Evolutionary conservation across 2,888 invertebrate genomes (phyloP).

Genomic region (Clitarchus hookeri): DNA sequence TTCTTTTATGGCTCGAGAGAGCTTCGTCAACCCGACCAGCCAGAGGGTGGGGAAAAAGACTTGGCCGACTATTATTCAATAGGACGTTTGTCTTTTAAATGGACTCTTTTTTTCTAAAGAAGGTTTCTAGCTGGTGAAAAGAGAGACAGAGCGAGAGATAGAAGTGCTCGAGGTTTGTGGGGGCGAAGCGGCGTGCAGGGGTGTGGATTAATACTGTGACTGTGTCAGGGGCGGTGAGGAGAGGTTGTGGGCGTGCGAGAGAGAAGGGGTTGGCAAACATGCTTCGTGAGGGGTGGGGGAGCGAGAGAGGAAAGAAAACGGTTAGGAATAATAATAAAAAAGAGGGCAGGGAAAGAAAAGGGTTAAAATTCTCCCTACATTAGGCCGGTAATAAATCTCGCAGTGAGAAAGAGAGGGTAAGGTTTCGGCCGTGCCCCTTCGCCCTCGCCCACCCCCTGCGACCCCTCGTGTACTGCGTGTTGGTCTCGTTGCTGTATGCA

Average conservation of each 20-base stretch:
- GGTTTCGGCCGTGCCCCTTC: slow-evolving; percentile 10
- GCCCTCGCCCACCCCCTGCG: neutral
- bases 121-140: slow-evolving; percentile 26
- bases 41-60: slow-evolving; percentile 25
- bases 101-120: slow-evolving; percentile 38
- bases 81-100: slow-evolving; percentile 44
- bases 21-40: slow-evolving; percentile 16
- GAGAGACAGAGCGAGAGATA: slow-evolving; percentile 23
- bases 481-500: slow-evolving; percentile 45
- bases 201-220: slow-evolving; percentile 43
- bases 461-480: slow-evolving; percentile 4
- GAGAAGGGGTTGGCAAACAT: slow-evolving; percentile 27
- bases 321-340: slow-evolving; percentile 23
- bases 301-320: slow-evolving; percentile 24
- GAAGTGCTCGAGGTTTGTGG: slow-evolving; percentile 22
- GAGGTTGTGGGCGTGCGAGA: slow-evolving; percentile 29
- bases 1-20: slow-evolving; percentile 41
- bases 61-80: slow-evolving; percentile 43
- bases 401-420: slow-evolving; percentile 27
- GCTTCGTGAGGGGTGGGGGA: slow-evolving; percentile 23
- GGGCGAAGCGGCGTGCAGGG: slow-evolving; percentile 29
- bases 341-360: slow-evolving; percentile 23
- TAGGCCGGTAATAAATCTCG: slow-evolving; percentile 57
- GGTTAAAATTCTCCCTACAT: slow-evolving; percentile 50
- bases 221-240: slow-evolving; percentile 30